Percentiles rank a stretch among this genome's conserved stretches.
Evolutionary conservation across 2,113 vertebrate species (phyloP).

Genomic region (Eclectus roratus): DNA sequence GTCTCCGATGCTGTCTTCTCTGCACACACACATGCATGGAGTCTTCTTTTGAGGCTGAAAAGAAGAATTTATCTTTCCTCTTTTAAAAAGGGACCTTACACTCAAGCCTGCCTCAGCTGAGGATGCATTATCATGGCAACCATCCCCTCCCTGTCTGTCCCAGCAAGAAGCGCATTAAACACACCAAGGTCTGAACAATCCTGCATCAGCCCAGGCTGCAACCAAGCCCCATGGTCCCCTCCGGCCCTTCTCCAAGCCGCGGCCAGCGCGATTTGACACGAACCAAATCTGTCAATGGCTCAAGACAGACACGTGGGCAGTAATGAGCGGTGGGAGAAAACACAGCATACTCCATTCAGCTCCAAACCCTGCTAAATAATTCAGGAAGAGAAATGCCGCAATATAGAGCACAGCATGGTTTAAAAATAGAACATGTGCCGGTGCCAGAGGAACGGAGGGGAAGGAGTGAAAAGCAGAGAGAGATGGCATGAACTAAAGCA

Average conservation of each 20-base stretch:
- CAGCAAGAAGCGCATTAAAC: neutral
- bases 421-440: slow-evolving; percentile 63
- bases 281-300: slow-evolving; percentile 72
- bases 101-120: neutral
- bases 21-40: accelerated
- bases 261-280: slow-evolving; percentile 38
- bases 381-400: slow-evolving; percentile 73
- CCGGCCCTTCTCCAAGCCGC: neutral
- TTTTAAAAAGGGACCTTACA: neutral
- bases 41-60: neutral
- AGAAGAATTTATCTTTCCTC: neutral
- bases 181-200: neutral
- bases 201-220: neutral
- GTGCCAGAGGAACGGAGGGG: neutral
- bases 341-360: slow-evolving; percentile 63
- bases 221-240: neutral
- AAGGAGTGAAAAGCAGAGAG: neutral
- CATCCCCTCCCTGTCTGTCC: neutral
- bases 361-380: slow-evolving; percentile 76
- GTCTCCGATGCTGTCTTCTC: accelerated
- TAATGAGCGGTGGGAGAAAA: slow-evolving; percentile 38
- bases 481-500: neutral
- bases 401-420: slow-evolving; percentile 48
- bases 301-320: slow-evolving; percentile 65
- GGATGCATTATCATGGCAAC: neutral